These are phyloP conservation scores for Conus canariensis DNA, from an alignment of 2,888 invertebrate genomes.

Conservation along the genomic window DNA sequence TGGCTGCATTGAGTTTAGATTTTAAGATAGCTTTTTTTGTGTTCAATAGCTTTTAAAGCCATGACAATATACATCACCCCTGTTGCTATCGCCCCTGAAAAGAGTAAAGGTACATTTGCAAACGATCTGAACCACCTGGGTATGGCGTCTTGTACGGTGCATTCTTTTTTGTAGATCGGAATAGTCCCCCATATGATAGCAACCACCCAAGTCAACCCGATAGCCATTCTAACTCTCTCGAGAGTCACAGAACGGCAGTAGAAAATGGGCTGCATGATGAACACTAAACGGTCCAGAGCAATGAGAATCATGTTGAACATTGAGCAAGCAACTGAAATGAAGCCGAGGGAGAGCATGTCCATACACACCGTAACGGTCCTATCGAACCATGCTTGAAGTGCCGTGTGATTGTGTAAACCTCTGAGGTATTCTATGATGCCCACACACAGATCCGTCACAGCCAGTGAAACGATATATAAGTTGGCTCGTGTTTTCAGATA, in stretches of 20 bases:
- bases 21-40: not conserved
- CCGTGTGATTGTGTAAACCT: slow-evolving; percentile 10
- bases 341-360: slow-evolving; percentile 25
- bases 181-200: slow-evolving; percentile 20
- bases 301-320: slow-evolving; percentile 43
- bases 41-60: not conserved
- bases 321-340: slow-evolving; percentile 33
- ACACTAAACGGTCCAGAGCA: slow-evolving; percentile 48
- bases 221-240: slow-evolving; percentile 11
- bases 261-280: slow-evolving; percentile 43
- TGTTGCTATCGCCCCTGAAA: not conserved
- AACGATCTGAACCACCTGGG: not conserved
- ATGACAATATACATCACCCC: not conserved
- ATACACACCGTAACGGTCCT: slow-evolving; percentile 30
- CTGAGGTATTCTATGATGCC: slow-evolving; percentile 33
- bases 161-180: slow-evolving; percentile 25
- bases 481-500: slow-evolving; percentile 44
- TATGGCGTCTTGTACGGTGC: not conserved
- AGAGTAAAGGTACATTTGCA: not conserved
- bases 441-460: slow-evolving; percentile 40
- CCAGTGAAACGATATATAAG: slow-evolving; percentile 47
- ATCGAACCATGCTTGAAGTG: slow-evolving; percentile 20
- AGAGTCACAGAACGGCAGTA: slow-evolving; percentile 29
- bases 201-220: slow-evolving; percentile 22
- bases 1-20: no score